phyloP scores from a whole-genome alignment of 2,113 vertebrate genomes.

The Mirza zaza region DNA sequence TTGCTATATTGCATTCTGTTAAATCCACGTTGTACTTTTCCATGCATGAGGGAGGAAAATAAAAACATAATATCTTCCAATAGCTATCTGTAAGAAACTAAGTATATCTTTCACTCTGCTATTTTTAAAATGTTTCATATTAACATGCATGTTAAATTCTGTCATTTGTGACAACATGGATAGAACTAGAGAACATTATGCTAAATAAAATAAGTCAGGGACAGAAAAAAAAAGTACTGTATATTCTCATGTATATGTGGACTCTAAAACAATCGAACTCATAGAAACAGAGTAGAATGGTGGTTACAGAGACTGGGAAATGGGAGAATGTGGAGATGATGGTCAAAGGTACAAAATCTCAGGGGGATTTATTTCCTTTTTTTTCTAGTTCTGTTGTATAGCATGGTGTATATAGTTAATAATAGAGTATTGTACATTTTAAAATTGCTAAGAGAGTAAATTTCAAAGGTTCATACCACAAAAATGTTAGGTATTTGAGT shows the following conservation, averaged over 20 bases:
- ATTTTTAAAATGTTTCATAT: conserved; percentile 31
- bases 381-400: background rate
- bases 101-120: background rate
- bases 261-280: background rate
- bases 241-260: background rate
- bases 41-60: background rate
- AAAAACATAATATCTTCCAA: conserved; percentile 11
- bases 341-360: background rate
- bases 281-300: background rate
- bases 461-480: background rate
- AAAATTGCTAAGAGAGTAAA: background rate
- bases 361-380: background rate
- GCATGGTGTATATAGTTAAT: background rate
- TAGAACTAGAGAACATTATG: background rate
- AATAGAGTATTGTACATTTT: background rate
- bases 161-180: background rate
- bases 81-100: background rate
- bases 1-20: background rate
- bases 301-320: background rate
- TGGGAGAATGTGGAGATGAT: background rate
- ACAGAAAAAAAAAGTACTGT: background rate
- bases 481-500: background rate
- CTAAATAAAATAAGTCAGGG: background rate
- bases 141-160: background rate
- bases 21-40: conserved; percentile 1